These are phyloP conservation scores for Eristalis pertinax DNA, from an alignment of 2,888 invertebrate genomes.

Conservation along the genomic window DNA sequence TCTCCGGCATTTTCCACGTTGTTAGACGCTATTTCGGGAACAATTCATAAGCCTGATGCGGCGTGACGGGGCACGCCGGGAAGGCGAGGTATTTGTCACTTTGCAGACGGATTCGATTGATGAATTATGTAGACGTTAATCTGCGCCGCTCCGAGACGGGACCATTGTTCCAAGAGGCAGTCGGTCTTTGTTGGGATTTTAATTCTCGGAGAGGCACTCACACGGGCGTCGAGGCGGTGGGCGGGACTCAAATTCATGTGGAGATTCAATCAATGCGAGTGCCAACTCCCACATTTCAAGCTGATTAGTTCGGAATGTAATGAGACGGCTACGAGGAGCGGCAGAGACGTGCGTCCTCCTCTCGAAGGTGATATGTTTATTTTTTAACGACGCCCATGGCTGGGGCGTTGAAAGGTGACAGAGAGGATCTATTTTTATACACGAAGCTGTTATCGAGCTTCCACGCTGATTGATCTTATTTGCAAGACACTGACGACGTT, in stretches of 20 bases:
- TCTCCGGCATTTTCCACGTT: conserved; percentile 14
- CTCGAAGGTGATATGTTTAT: not conserved
- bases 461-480: not conserved
- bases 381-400: not conserved
- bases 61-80: conserved; percentile 17
- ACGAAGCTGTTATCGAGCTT: not conserved
- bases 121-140: conserved; percentile 42
- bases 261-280: not conserved
- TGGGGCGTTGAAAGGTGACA: not conserved
- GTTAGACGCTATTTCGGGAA: conserved; percentile 10
- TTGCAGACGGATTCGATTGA: conserved; percentile 12
- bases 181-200: not conserved
- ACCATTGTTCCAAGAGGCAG: not conserved
- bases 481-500: not conserved
- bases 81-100: conserved; percentile 31
- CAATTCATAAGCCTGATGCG: not conserved
- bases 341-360: not conserved
- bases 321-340: not conserved
- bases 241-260: not conserved
- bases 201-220: not conserved
- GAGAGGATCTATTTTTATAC: not conserved
- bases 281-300: not conserved
- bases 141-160: not conserved
- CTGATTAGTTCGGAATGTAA: not conserved
- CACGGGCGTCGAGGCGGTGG: not conserved